Conservation (phyloP, 1,140 invertebrate genomes). For the Drosophila sulfurigaster region DNA sequence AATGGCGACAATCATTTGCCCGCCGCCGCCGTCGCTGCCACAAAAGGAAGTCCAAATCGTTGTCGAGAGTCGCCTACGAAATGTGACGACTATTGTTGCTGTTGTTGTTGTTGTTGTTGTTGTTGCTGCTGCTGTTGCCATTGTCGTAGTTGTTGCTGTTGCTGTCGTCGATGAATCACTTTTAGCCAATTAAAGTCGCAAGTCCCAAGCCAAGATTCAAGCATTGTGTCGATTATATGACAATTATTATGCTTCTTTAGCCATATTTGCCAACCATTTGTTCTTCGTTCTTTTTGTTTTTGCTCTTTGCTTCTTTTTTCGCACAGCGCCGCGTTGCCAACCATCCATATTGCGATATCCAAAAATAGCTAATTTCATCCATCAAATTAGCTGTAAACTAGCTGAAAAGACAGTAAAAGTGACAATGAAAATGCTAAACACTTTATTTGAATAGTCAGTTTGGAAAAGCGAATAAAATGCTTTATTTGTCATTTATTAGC, state of each 20-base stretch:
- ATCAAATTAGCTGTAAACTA: constrained; percentile 2
- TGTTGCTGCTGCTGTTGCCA: constrained; percentile 11
- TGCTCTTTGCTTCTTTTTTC: no score
- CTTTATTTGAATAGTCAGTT: neutral
- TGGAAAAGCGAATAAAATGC: no score
- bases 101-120: constrained; percentile 13
- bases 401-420: neutral
- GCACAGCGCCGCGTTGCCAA: constrained; percentile 12
- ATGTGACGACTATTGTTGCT: constrained; percentile 30
- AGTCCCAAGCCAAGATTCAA: constrained; percentile 15
- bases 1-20: constrained; percentile 41
- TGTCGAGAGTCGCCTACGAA: constrained; percentile 50
- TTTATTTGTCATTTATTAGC: no score
- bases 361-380: constrained; percentile 17
- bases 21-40: constrained; percentile 11
- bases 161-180: constrained; percentile 34
- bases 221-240: constrained; percentile 41
- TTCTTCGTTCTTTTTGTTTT: neutral
- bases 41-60: constrained; percentile 51
- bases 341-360: neutral
- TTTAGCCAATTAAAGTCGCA: constrained; percentile 43
- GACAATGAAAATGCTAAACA: neutral
- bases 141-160: neutral
- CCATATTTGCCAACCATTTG: constrained; percentile 41
- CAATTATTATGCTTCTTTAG: constrained; percentile 51